Evolutionary conservation across 2,113 vertebrate species (phyloP).

Genomic region (Trachemys scripta): DNA sequence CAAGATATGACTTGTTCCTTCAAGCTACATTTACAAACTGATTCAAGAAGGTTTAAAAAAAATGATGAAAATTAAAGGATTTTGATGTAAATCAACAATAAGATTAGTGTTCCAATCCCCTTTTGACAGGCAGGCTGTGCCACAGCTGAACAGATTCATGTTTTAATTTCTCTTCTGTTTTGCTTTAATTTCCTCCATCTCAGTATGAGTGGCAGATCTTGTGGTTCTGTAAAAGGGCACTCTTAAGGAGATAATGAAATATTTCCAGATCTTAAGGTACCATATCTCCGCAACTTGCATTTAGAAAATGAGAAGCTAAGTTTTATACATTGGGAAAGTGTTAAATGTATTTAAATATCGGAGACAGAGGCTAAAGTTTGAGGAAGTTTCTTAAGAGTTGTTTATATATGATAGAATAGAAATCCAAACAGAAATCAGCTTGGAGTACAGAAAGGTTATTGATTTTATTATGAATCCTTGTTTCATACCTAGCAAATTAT

Average conservation of each 20-base stretch:
- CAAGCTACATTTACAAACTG: slow-evolving; percentile 66
- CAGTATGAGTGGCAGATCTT: slow-evolving; percentile 8
- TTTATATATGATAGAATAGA: background rate
- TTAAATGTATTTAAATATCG: background rate
- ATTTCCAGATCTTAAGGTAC: slow-evolving; percentile 15
- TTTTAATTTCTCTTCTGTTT: slow-evolving; percentile 66
- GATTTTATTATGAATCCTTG: background rate
- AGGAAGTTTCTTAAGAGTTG: background rate
- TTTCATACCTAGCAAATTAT: background rate
- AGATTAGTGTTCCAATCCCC: slow-evolving; percentile 64
- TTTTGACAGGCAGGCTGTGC: slow-evolving; percentile 33
- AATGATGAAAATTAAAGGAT: slow-evolving; percentile 52
- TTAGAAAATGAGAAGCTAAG: background rate
- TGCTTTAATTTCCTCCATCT: slow-evolving; percentile 40
- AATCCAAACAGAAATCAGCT: background rate
- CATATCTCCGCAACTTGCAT: background rate
- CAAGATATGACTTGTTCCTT: slow-evolving; percentile 63
- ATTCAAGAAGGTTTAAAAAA: slow-evolving; percentile 57
- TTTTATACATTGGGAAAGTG: background rate
- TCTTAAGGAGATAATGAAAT: slow-evolving; percentile 30
- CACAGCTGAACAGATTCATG: slow-evolving; percentile 49
- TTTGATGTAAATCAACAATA: slow-evolving; percentile 66
- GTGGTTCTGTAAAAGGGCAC: background rate
- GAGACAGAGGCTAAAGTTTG: background rate
- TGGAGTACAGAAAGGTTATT: background rate